Conservation (phyloP, 30 jellyfish, hydroid and myxozoan species). For the Aurelia aurita complex sp. Pacific region DNA sequence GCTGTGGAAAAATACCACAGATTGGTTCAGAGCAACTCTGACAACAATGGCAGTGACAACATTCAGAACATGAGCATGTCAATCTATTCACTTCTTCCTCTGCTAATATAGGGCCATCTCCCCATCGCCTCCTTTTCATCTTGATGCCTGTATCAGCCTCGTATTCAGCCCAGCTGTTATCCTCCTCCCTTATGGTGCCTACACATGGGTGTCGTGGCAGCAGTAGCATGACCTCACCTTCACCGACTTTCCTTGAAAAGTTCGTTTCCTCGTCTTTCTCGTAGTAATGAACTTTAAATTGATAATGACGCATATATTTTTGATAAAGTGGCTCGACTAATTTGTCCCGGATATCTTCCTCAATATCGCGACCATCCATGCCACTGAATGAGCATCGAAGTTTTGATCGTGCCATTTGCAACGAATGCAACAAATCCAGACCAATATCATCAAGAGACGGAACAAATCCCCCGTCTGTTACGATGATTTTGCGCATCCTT, state of each 20-base stretch:
- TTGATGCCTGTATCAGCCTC: slow-evolving; percentile 41
- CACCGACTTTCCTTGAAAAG: slow-evolving; percentile 50
- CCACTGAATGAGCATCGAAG: slow-evolving; percentile 79
- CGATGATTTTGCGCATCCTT: slow-evolving; percentile 46
- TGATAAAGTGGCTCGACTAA: slow-evolving; percentile 53
- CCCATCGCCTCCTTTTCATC: slow-evolving; percentile 64
- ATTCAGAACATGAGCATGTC: slow-evolving; percentile 66
- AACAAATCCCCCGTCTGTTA: slow-evolving; percentile 73
- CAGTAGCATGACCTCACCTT: slow-evolving; percentile 47
- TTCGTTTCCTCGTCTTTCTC: slow-evolving; percentile 35
- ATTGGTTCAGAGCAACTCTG: slow-evolving; percentile 55
- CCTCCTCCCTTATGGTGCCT: slow-evolving; percentile 12
- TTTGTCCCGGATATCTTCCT: slow-evolving; percentile 67
- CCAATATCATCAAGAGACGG: slow-evolving; percentile 28
- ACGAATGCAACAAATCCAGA: slow-evolving; percentile 32
- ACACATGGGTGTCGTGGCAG: slow-evolving; percentile 72
- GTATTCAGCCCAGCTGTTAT: slow-evolving; percentile 41
- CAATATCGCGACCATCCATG: slow-evolving; percentile 70
- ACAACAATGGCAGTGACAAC: slow-evolving; percentile 65
- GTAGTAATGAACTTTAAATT: slow-evolving; percentile 59
- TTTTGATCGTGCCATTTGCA: slow-evolving; percentile 73
- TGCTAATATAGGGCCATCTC: slow-evolving; percentile 49
- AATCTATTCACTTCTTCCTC: slow-evolving; percentile 53
- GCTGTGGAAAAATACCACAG: slow-evolving; percentile 77
- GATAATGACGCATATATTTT: slow-evolving; percentile 38